Percentiles rank a stretch among this genome's conserved stretches.
These are phyloP conservation scores for Naja naja DNA, from an alignment of 2,113 vertebrate species.

Conservation along the genomic window DNA sequence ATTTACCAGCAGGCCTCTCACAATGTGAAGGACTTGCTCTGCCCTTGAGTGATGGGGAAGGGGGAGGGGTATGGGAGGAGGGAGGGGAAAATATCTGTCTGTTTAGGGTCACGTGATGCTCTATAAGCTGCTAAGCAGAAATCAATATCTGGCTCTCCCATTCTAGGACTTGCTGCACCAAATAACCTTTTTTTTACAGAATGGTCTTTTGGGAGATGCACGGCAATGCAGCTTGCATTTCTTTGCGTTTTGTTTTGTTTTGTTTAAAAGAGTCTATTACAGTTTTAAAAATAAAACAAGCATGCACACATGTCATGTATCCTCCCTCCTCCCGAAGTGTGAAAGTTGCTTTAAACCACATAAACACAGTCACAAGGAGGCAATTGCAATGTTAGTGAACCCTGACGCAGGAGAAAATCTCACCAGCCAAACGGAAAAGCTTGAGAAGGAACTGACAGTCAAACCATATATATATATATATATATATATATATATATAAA, in stretches of 20 bases:
- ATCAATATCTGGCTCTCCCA: rapidly evolving
- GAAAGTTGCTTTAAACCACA: background rate
- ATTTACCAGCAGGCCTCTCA: background rate
- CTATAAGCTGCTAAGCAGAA: rapidly evolving
- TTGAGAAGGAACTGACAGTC: background rate
- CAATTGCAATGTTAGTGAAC: background rate
- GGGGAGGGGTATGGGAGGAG: background rate
- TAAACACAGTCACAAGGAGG: background rate
- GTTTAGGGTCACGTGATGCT: background rate
- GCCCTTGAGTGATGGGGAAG: background rate
- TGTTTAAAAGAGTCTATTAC: background rate
- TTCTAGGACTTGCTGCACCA: too few species aligned
- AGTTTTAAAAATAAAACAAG: background rate
- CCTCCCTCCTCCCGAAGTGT: background rate
- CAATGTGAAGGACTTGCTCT: background rate
- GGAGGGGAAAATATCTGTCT: background rate
- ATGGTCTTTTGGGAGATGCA: background rate
- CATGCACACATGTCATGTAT: too few species aligned
- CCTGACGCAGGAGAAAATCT: background rate
- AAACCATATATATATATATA: too few species aligned
- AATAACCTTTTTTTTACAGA: too few species aligned
- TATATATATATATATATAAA: background rate
- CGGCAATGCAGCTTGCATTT: background rate
- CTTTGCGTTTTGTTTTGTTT: background rate
- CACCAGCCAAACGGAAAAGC: background rate